Evolutionary conservation across 2,888 invertebrate genomes (phyloP).

Genomic region (Oscheius myriophilus): DNA sequence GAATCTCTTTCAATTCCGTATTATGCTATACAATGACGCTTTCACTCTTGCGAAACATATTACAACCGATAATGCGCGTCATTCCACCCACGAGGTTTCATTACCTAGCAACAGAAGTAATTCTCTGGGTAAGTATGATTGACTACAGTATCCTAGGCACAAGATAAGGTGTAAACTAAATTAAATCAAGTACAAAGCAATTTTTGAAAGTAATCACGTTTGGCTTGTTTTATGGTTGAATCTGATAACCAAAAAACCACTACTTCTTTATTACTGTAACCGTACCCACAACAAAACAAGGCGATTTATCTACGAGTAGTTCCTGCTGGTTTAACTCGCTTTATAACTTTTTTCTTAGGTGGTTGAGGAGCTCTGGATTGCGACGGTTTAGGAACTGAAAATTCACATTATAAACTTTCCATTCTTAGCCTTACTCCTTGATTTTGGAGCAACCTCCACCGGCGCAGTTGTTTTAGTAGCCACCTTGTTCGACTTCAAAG

Average conservation of each 20-base stretch:
- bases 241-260: not conserved
- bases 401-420: not conserved
- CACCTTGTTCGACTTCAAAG: not conserved
- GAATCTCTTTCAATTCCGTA: too few relatives aligned
- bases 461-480: not conserved
- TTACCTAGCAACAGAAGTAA: too few relatives aligned
- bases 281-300: not conserved
- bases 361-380: constrained; percentile 11
- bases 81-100: too few relatives aligned
- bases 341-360: not conserved
- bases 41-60: too few relatives aligned
- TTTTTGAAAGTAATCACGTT: not conserved
- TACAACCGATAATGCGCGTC: too few relatives aligned
- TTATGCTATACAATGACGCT: too few relatives aligned
- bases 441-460: not conserved
- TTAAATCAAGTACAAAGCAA: too few relatives aligned
- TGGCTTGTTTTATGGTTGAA: not conserved
- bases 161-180: too few relatives aligned
- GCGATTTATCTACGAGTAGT: constrained; percentile 4
- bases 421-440: constrained; percentile 1
- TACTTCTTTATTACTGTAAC: not conserved
- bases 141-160: too few relatives aligned
- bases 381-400: constrained; percentile 25
- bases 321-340: constrained; percentile 6
- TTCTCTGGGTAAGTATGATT: too few relatives aligned